These are phyloP conservation scores for Leptopilina boulardi DNA, from an alignment of 1,140 invertebrate genomes.

Conservation along the genomic window DNA sequence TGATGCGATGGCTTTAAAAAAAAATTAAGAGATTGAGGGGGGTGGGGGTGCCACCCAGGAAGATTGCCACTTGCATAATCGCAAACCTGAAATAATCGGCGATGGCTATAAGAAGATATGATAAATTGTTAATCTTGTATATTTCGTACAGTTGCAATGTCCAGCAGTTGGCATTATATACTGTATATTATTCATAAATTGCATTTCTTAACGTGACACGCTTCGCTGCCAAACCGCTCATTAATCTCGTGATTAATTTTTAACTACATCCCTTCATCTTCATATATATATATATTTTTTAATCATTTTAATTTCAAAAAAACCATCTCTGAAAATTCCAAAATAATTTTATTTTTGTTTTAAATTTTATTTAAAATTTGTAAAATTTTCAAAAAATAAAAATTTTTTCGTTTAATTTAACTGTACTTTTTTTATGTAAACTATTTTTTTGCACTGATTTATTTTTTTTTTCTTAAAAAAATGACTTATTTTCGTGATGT, in stretches of 20 bases:
- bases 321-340: too few relatives aligned
- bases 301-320: not conserved
- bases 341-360: not conserved
- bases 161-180: too few relatives aligned
- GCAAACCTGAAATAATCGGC: not conserved
- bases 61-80: slow-evolving; percentile 9
- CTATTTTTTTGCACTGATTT: too few relatives aligned
- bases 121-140: slow-evolving; percentile 1
- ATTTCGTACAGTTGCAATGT: too few relatives aligned
- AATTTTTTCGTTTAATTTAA: too few relatives aligned
- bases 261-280: not conserved
- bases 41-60: not conserved
- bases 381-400: too few relatives aligned
- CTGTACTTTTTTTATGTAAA: too few relatives aligned
- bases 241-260: slow-evolving; percentile 9
- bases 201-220: too few relatives aligned
- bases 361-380: too few relatives aligned
- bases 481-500: not conserved
- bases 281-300: not conserved
- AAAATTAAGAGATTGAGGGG: too few relatives aligned
- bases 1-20: not conserved
- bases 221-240: too few relatives aligned
- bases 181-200: too few relatives aligned
- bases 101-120: slow-evolving; percentile 22
- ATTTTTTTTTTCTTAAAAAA: not conserved